These are phyloP conservation scores for Luperina testacea DNA, from an alignment of 2,888 invertebrate species.

Conservation along the genomic window DNA sequence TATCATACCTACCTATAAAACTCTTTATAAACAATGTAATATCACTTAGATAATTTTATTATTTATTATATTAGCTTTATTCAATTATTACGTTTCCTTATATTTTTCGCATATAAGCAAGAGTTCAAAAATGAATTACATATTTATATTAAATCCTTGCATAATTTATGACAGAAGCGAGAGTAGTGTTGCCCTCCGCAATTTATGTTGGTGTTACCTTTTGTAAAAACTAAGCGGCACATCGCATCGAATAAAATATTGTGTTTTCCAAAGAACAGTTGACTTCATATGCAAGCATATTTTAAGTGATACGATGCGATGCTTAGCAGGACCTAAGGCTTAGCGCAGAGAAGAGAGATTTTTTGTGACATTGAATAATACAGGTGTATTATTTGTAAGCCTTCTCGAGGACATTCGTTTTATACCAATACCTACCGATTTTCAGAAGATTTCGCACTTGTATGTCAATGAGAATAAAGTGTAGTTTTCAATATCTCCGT, in stretches of 20 bases:
- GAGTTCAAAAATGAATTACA: conserved; percentile 20
- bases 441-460: background rate
- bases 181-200: too few species aligned
- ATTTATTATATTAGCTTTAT: conserved; percentile 46
- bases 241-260: background rate
- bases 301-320: background rate
- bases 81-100: conserved; percentile 7
- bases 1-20: conserved; percentile 54
- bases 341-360: background rate
- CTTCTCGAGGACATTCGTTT: background rate
- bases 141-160: background rate
- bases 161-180: background rate
- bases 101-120: conserved; percentile 4
- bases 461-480: background rate
- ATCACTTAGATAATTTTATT: conserved; percentile 44
- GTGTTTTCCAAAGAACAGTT: background rate
- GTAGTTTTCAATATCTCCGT: background rate
- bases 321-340: background rate
- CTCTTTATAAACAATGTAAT: conserved; percentile 35
- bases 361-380: background rate
- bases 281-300: background rate
- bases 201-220: background rate
- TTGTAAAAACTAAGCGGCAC: conserved; percentile 2
- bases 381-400: background rate
- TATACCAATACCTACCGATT: background rate